Percentiles rank a stretch among this genome's conserved stretches.
phyloP scores from a whole-genome alignment of 92 coral and sea anemone genomes.

The Chrysogorgia sp. region DNA sequence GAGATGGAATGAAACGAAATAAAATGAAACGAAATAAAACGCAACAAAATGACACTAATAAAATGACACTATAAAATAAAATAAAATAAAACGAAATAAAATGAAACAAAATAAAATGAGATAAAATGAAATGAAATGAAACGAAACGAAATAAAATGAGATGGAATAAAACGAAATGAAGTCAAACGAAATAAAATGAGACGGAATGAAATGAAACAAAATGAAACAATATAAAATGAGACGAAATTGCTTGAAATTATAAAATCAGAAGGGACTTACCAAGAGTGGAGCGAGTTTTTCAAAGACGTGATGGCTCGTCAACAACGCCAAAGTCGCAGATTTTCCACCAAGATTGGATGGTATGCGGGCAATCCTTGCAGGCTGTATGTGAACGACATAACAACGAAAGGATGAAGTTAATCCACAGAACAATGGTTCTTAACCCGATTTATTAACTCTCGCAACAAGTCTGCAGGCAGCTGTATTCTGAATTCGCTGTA shows the following conservation, averaged over 20 bases:
- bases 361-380: slow-evolving; percentile 76
- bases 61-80: no score
- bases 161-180: not conserved
- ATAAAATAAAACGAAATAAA: not conserved
- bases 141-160: not conserved
- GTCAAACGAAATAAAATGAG: not conserved
- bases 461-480: no score
- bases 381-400: slow-evolving; percentile 73
- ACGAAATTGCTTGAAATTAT: not conserved
- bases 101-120: not conserved
- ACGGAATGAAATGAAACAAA: not conserved
- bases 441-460: no score
- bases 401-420: no score
- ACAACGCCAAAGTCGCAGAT: slow-evolving; percentile 81
- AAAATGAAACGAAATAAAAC: no score
- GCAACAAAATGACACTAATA: no score
- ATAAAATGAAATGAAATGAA: not conserved
- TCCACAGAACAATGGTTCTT: no score
- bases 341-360: slow-evolving; percentile 82
- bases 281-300: slow-evolving; percentile 90
- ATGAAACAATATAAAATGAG: not conserved
- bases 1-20: no score
- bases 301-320: slow-evolving; percentile 89
- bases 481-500: no score
- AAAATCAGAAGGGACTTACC: slow-evolving; percentile 55